Evolutionary conservation across 1,140 invertebrate genomes (phyloP), one percentile per base, ranked within the genome.

Genomic region (Eriosoma lanigerum): DNA sequence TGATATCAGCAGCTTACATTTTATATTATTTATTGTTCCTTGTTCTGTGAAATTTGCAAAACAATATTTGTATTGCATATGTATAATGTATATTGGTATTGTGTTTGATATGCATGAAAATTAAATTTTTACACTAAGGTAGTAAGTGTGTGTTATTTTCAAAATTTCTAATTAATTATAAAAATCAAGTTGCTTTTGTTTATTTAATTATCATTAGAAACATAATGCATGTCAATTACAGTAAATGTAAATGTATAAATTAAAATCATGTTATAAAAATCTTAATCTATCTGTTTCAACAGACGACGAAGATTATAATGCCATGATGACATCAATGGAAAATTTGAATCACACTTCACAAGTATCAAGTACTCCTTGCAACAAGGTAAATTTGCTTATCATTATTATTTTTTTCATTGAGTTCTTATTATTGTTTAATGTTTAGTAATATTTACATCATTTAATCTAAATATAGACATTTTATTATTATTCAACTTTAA

Each of bases 281-380:
- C 4, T n/a, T 48, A 26, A n/a, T 13, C 19, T 8, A 62, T 62
- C 48, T 78, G 54, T 60, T 78, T 60, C 56, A 78, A 38, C 38
- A 78, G 75, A 78, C 4, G 75, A 76, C 13, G 73, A 78, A 78
- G 75, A 78, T 15, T 78, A 60, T 17, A 72, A 72, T 17, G 62
- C 44, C 21, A 58, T 76, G 54, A 78, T 46, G 21, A 52, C 75
- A 29, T 78, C 75, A 29, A 78, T 78, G 38, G 75, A 78, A 19
- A 78, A 78, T 78, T 60, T 78, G 19, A 60, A 78, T 46, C 75
- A 58, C 24, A 46, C 75, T 62, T 62, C 75, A 62, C 75, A 78
- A 60, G 38, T 52, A 21, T 26, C 54, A 62, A 78, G 3, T 29
- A 78, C 38, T 9, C 38, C 56, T 4, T 78, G 54, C 24, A 78